A percentile compares a stretch with the other conserved stretches of the same genome.
Evolutionary conservation across 2,888 invertebrate genomes (phyloP).

Genomic region (Ariolimax columbianus): DNA sequence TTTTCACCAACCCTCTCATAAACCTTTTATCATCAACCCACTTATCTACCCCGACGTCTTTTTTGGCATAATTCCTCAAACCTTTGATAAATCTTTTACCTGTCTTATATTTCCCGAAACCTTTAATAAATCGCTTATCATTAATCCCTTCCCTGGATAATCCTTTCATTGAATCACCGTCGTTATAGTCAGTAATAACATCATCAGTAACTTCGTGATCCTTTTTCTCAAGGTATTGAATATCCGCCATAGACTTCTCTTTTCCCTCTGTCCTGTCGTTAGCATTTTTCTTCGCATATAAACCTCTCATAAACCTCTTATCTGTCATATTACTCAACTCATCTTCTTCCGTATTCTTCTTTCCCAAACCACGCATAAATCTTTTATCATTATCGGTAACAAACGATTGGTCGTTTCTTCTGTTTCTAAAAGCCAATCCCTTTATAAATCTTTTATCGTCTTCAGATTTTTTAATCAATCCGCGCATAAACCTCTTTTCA

Average conservation of each 20-base stretch:
- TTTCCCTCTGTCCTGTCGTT: not conserved
- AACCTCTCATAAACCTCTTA: conserved; percentile 36
- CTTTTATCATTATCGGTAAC: conserved; percentile 17
- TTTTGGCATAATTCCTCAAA: not conserved
- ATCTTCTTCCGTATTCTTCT: not conserved
- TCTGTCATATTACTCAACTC: not conserved
- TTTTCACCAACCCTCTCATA: not conserved
- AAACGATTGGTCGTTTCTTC: no score
- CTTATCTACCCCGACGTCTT: not conserved
- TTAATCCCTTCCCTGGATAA: not conserved
- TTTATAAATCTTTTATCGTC: conserved; percentile 35
- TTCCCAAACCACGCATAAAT: conserved; percentile 33
- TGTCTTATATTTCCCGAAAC: not conserved
- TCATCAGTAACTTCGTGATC: conserved; percentile 4
- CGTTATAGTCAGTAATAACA: not conserved
- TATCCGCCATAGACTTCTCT: not conserved
- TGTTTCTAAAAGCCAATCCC: no score
- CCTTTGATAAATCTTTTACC: not conserved
- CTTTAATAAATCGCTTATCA: conserved; percentile 29
- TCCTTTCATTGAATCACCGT: no score
- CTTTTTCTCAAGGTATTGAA: not conserved
- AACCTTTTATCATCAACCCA: not conserved
- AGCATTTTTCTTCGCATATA: conserved; percentile 8
- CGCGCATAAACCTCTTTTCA: not conserved
- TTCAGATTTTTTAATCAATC: not conserved